These are phyloP conservation scores for Corbicula japonica DNA, from an alignment of 2,888 invertebrate genomes.

Conservation along the genomic window DNA sequence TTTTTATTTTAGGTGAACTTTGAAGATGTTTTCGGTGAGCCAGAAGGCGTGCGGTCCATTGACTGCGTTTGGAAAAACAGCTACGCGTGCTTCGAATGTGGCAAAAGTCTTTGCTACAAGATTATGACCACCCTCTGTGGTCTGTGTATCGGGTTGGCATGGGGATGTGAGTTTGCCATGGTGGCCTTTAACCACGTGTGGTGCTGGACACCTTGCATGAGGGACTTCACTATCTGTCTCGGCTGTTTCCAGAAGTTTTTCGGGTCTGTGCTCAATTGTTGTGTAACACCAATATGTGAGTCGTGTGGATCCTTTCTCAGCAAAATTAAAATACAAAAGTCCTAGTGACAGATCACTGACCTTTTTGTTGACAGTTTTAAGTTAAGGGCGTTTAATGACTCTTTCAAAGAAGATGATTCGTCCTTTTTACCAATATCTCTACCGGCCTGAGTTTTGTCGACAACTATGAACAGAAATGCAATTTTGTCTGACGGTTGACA, in stretches of 20 bases:
- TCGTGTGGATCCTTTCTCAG: constrained; percentile 74
- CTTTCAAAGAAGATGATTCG: too few relatives aligned
- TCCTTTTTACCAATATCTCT: too few relatives aligned
- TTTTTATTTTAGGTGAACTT: too few relatives aligned
- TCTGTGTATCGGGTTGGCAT: constrained; percentile 90
- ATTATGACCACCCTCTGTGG: constrained; percentile 90
- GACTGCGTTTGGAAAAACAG: constrained; percentile 92
- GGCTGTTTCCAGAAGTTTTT: constrained; percentile 80
- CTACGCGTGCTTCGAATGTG: constrained; percentile 89
- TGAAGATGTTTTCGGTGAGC: constrained; percentile 80
- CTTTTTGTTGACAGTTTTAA: too few relatives aligned
- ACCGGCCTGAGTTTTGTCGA: too few relatives aligned
- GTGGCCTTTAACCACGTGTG: constrained; percentile 90
- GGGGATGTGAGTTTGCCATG: constrained; percentile 87
- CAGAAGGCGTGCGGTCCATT: constrained; percentile 84
- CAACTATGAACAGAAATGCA: too few relatives aligned
- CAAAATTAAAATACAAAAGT: constrained; percentile 77
- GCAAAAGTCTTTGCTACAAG: constrained; percentile 91
- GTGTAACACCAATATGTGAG: constrained; percentile 90
- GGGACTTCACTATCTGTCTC: constrained; percentile 89
- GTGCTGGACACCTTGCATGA: constrained; percentile 91
- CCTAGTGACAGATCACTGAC: too few relatives aligned
- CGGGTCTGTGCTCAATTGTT: constrained; percentile 88
- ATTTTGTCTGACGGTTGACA: too few relatives aligned
- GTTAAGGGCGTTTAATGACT: too few relatives aligned